Percentiles rank a stretch among this genome's conserved stretches.
Evolutionary conservation across 2,797 vertebrate species (phyloP).

Genomic region (Poecilia picta): DNA sequence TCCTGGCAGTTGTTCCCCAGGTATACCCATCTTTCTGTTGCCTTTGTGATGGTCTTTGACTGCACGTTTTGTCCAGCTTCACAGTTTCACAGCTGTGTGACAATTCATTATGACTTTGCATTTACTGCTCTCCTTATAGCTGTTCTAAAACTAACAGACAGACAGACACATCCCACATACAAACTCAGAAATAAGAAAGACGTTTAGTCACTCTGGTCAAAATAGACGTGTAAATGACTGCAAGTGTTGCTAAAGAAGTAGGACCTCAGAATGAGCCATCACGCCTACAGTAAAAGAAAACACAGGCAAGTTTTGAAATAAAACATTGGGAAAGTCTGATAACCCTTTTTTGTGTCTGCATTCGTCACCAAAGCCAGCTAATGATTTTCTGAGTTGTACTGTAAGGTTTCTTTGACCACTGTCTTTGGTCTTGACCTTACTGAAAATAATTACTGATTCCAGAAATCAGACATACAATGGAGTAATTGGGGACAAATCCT

Average conservation of each 20-base stretch:
- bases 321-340: neutral
- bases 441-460: slow-evolving; percentile 11
- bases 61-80: slow-evolving; percentile 9
- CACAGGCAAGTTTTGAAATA: neutral
- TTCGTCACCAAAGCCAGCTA: neutral
- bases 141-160: slow-evolving; percentile 9
- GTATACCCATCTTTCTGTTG: neutral
- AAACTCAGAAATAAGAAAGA: slow-evolving; percentile 18
- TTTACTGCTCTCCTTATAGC: slow-evolving; percentile 30
- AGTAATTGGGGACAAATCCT: neutral
- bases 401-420: slow-evolving; percentile 1
- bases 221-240: neutral
- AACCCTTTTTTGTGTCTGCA: neutral
- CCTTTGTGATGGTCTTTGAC: slow-evolving; percentile 9
- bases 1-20: slow-evolving; percentile 24
- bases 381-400: neutral
- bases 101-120: slow-evolving; percentile 41
- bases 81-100: slow-evolving; percentile 8
- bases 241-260: neutral
- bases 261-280: neutral
- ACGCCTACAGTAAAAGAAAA: neutral
- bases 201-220: neutral
- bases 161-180: slow-evolving; percentile 31
- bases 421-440: neutral
- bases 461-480: slow-evolving; percentile 6